phyloP scores from a whole-genome alignment of 1,140 invertebrate species.

The Orius insidiosus region DNA sequence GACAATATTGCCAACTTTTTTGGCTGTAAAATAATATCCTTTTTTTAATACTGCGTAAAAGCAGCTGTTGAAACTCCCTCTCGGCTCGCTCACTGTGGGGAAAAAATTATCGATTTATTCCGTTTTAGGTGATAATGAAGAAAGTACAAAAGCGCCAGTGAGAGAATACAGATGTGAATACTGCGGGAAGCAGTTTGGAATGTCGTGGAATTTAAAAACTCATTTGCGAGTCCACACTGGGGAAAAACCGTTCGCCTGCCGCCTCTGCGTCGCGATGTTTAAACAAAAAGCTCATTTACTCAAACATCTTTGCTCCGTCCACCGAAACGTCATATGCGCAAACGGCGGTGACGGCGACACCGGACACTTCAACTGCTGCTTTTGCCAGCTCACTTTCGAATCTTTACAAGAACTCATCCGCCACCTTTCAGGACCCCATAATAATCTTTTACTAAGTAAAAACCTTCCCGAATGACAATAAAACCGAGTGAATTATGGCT shows the following conservation, averaged over 20 bases:
- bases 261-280: constrained; percentile 73
- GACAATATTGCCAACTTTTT: too few species aligned
- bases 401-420: constrained; percentile 64
- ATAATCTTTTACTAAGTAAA: constrained; percentile 67
- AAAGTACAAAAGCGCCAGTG: constrained; percentile 26
- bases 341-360: constrained; percentile 33
- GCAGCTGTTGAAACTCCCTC: too few species aligned
- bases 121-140: constrained; percentile 7
- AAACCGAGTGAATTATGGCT: constrained; percentile 1
- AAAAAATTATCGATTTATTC: background rate
- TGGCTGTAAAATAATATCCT: too few species aligned
- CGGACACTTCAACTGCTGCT: constrained; percentile 61
- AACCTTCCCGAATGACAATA: constrained; percentile 46
- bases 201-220: constrained; percentile 77
- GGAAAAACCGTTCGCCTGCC: constrained; percentile 72
- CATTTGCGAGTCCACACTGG: constrained; percentile 70
- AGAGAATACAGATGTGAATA: constrained; percentile 71
- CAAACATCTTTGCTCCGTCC: constrained; percentile 71
- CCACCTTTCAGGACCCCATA: constrained; percentile 69
- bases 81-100: too few species aligned
- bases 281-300: constrained; percentile 72
- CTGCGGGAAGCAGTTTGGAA: constrained; percentile 74
- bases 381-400: constrained; percentile 66
- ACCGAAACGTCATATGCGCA: constrained; percentile 63
- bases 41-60: too few species aligned